Evolutionary conservation across 1,140 invertebrate genomes (phyloP).

Genomic region (Drosophila ficusphila): DNA sequence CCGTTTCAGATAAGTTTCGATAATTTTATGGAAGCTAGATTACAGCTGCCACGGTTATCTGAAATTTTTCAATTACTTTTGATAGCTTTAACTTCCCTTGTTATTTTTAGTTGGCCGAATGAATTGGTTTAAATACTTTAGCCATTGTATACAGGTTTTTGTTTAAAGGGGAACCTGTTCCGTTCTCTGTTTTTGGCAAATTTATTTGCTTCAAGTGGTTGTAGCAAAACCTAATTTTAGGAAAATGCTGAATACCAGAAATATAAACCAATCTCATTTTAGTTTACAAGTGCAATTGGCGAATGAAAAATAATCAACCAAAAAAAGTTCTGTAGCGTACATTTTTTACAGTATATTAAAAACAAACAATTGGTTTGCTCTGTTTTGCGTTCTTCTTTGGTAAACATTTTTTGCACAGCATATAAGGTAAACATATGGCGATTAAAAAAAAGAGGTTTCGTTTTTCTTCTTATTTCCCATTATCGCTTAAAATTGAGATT

Average conservation of each 20-base stretch:
- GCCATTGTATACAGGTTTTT: too few relatives aligned
- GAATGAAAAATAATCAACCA: too few relatives aligned
- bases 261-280: too few relatives aligned
- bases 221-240: neutral
- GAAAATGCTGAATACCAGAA: too few relatives aligned
- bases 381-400: neutral
- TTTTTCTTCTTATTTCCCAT: too few relatives aligned
- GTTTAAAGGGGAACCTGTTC: too few relatives aligned
- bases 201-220: neutral
- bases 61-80: neutral
- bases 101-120: neutral
- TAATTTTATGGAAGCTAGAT: slow-evolving; percentile 14
- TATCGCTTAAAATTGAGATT: too few relatives aligned
- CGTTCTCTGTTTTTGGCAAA: neutral
- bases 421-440: neutral
- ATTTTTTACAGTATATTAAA: too few relatives aligned
- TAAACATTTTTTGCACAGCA: neutral
- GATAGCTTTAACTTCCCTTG: neutral
- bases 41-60: slow-evolving; percentile 13
- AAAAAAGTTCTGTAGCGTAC: too few relatives aligned
- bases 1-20: slow-evolving; percentile 32
- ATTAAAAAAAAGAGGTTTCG: too few relatives aligned
- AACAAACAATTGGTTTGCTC: neutral
- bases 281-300: too few relatives aligned
- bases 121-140: neutral